Evolutionary conservation across 2,797 vertebrate species (phyloP).

Genomic region (Momotus momota): DNA sequence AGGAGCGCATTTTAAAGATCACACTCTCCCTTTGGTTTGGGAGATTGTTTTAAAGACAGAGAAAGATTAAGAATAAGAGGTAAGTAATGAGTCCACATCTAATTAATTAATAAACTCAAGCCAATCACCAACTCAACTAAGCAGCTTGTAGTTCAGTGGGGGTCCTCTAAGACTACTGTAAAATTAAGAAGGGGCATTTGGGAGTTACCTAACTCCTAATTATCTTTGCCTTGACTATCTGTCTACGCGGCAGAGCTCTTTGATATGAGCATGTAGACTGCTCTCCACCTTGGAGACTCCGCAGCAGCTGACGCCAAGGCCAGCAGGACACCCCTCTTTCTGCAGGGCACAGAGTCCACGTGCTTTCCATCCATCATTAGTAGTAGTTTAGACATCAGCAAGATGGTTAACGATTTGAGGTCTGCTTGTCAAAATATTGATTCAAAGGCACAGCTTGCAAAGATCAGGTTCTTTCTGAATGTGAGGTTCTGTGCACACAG

Average conservation of each 20-base stretch:
- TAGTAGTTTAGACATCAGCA: not conserved
- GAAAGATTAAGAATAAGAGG: not conserved
- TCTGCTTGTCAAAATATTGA: fast-evolving
- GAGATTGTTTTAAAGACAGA: not conserved
- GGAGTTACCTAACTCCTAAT: not conserved
- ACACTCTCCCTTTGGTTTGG: not conserved
- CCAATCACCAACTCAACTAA: not conserved
- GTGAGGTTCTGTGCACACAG: not conserved
- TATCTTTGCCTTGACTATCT: not conserved
- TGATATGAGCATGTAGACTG: not conserved
- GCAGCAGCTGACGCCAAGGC: not conserved
- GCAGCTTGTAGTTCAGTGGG: not conserved
- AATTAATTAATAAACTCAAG: not conserved
- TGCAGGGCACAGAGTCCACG: fast-evolving
- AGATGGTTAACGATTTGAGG: not conserved
- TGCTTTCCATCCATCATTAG: not conserved
- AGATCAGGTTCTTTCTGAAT: not conserved
- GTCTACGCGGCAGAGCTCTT: not conserved
- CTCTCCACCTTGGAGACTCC: not conserved
- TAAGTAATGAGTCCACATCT: not conserved
- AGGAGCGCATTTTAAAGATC: not conserved
- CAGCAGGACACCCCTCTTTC: not conserved
- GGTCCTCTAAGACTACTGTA: not conserved
- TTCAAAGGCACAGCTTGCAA: not conserved
- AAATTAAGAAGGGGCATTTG: not conserved